Base-by-base conservation (phyloP, 1,140 invertebrate genomes). In the Ectropis grisescens region DNA sequence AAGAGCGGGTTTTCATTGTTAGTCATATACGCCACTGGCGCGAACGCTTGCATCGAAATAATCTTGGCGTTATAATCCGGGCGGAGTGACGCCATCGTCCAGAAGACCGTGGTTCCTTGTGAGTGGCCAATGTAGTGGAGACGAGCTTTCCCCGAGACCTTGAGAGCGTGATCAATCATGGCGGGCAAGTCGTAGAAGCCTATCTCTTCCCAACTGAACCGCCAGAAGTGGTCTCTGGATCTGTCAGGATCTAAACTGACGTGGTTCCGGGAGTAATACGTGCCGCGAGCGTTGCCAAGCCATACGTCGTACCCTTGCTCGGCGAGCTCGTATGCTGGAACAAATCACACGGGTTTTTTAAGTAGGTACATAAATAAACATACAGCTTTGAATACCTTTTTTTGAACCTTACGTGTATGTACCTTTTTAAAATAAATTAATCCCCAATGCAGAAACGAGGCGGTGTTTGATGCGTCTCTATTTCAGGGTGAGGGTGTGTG, bases 131-230 rank as follows among this genome's bases (percentile, higher is more conserved):
- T 82, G 42, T 91, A 93, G 48, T 85, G 85, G 1, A 95, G 49
- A 37, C 86, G 71, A 11, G 78, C 45, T 36, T 84, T 67, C 2
- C 83, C 81, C 0, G 91, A 92, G 8, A 67, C 52, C n/a, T 78
- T 64, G 1, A 93, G 64, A 15, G 90, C 84, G 52, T 89, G 89
- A 55, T 92, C 87, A 25, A 95, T 87, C 70, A 90, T 89, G 0
- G 91, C 85, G 1, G 93, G 90, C 15, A 94, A 47, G 70, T 95
- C 93, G 40, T 87, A 87, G 19, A 85, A 68, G 25, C 89, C 91
- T 82, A 94, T 92, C 75, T 95, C 91, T 55, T 94, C 89, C 82
- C 86, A 93, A 28, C 88, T 90, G 55, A 91, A 95, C 42, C 88
- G 71, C 92, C 92, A 95, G 56, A 89, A 95, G 30, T 85, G 62